These are phyloP conservation scores for Drosophila trapezifrons DNA, from an alignment of 1,140 invertebrate genomes.

Conservation along the genomic window DNA sequence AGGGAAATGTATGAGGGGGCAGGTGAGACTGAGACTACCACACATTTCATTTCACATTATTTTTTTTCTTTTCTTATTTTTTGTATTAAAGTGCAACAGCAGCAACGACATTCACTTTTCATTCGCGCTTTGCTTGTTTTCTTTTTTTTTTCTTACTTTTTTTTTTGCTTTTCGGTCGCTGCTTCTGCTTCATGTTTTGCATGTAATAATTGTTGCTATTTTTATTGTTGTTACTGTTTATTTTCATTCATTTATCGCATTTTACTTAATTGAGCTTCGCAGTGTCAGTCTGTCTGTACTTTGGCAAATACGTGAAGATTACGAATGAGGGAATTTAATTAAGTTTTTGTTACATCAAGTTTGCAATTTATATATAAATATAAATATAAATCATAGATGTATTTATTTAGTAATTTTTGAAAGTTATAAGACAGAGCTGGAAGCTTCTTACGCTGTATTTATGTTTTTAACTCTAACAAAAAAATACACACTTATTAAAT, in stretches of 20 bases:
- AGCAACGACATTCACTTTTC: conserved; percentile 62
- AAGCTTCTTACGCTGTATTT: no score
- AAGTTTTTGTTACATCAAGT: no score
- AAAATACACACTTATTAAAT: no score
- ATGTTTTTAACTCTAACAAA: no score
- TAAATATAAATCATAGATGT: no score
- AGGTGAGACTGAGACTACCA: conserved; percentile 6
- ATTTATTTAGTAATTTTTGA: no score
- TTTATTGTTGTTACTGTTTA: conserved; percentile 19
- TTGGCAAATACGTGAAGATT: not conserved
- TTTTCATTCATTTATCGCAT: conserved; percentile 27
- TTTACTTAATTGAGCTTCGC: conserved; percentile 8
- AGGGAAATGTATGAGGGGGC: not conserved
- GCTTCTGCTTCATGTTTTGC: conserved; percentile 32
- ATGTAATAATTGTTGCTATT: conserved; percentile 38
- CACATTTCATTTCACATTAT: conserved; percentile 53
- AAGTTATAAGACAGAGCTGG: no score
- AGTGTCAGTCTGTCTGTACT: not conserved
- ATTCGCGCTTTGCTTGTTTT: conserved; percentile 24
- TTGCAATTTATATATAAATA: no score
- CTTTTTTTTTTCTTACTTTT: not conserved
- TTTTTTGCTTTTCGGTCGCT: conserved; percentile 15
- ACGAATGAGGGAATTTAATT: conserved; percentile 2
- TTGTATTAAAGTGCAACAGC: conserved; percentile 41
- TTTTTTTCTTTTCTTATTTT: conserved; percentile 9